Evolutionary conservation across 2,797 vertebrate genomes (phyloP).

Genomic region (Polyboroides typus): DNA sequence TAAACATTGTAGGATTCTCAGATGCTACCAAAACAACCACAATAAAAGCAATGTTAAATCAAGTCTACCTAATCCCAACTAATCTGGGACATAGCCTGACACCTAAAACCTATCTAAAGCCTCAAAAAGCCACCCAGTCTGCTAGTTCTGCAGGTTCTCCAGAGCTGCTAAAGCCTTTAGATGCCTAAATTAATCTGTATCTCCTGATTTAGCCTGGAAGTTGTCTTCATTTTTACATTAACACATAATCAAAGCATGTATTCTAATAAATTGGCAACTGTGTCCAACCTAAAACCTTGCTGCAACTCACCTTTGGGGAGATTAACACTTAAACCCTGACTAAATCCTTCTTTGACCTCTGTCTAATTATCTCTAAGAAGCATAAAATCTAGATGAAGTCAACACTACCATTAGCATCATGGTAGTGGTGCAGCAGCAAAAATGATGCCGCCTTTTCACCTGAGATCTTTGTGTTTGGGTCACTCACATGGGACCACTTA

Average conservation of each 20-base stretch:
- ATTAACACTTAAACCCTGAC: background rate
- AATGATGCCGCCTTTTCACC: background rate
- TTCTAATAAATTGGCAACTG: background rate
- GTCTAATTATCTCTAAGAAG: background rate
- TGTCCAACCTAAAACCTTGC: background rate
- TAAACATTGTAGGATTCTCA: background rate
- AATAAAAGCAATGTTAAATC: background rate
- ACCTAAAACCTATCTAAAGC: background rate
- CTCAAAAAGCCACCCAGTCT: background rate
- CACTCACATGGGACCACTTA: background rate
- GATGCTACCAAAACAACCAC: background rate
- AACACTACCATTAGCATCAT: background rate
- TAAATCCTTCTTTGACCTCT: background rate
- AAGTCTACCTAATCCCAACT: background rate
- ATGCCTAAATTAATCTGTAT: background rate
- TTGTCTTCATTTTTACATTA: background rate
- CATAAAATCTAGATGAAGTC: background rate
- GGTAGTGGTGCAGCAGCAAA: background rate
- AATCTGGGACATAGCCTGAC: background rate
- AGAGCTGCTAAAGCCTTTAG: background rate
- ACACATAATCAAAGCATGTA: background rate
- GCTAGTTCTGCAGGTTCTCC: background rate
- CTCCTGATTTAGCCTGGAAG: background rate
- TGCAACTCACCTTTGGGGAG: background rate
- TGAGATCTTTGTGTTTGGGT: background rate